These are phyloP conservation scores for Apodemia duryi DNA, from an alignment of 2,888 invertebrate species.

Conservation along the genomic window DNA sequence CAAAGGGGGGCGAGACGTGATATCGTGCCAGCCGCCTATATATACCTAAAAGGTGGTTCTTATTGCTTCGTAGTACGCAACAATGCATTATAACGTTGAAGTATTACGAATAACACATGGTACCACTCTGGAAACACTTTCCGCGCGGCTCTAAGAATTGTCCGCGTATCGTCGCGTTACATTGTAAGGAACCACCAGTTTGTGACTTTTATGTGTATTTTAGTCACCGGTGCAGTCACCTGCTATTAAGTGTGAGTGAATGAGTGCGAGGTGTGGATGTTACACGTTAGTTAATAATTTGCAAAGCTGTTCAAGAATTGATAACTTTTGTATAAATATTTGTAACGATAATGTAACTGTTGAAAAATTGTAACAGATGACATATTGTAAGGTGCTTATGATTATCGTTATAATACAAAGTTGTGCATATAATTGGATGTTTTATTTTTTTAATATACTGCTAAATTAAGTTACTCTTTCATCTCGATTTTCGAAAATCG, in stretches of 20 bases:
- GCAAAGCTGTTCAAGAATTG: conserved; percentile 65
- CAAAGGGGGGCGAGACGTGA: too few relatives aligned
- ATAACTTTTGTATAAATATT: conserved; percentile 77
- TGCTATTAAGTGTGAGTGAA: background rate
- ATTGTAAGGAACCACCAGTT: background rate
- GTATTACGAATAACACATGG: too few relatives aligned
- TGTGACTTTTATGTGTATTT: background rate
- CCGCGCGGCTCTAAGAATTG: too few relatives aligned
- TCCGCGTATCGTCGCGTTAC: too few relatives aligned
- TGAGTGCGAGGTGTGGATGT: background rate
- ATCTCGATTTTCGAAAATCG: too few relatives aligned
- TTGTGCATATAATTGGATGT: conserved; percentile 63
- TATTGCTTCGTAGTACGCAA: too few relatives aligned
- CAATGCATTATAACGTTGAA: too few relatives aligned
- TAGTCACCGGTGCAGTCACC: conserved; percentile 2
- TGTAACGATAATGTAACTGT: conserved; percentile 75
- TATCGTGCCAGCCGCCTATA: too few relatives aligned
- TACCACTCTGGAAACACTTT: too few relatives aligned
- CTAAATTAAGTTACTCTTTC: too few relatives aligned
- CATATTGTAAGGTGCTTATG: conserved; percentile 79
- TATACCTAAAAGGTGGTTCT: too few relatives aligned
- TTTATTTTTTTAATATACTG: conserved; percentile 29
- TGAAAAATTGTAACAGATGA: conserved; percentile 75
- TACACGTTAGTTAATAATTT: conserved; percentile 54
- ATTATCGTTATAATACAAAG: conserved; percentile 79